phyloP scores from a whole-genome alignment of 1,140 invertebrate species.

The Drosophila simulans region DNA sequence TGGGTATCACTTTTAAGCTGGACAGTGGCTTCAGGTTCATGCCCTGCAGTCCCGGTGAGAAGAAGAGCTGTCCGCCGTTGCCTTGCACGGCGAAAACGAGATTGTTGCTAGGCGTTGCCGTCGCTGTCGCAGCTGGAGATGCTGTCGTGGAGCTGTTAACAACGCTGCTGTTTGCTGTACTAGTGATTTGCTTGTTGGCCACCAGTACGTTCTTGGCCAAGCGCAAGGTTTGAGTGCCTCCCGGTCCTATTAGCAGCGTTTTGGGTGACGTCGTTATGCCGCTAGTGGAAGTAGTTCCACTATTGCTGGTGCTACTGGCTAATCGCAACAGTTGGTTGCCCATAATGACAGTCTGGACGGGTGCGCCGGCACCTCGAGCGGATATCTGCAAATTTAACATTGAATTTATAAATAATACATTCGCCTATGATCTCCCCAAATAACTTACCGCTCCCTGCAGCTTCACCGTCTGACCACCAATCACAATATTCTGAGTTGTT shows the following conservation, averaged over 20 bases:
- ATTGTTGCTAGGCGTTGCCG: constrained; percentile 73
- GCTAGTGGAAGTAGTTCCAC: constrained; percentile 30
- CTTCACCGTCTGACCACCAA: constrained; percentile 82
- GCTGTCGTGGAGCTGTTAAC: constrained; percentile 9
- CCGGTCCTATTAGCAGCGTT: constrained; percentile 67
- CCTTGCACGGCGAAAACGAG: constrained; percentile 88
- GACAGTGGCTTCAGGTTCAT: constrained; percentile 89
- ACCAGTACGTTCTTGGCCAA: constrained; percentile 71
- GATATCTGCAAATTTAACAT: constrained; percentile 32
- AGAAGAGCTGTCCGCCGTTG: constrained; percentile 86
- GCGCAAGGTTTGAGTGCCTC: constrained; percentile 65
- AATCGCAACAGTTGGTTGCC: constrained; percentile 84
- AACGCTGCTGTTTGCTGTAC: constrained; percentile 14
- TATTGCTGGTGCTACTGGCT: constrained; percentile 45
- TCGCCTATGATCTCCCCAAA: too few relatives aligned
- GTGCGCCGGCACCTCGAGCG: constrained; percentile 27
- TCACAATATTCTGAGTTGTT: constrained; percentile 75
- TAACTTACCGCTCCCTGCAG: constrained; percentile 68
- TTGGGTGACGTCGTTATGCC: constrained; percentile 58
- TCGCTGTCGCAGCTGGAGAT: constrained; percentile 14
- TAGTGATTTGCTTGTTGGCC: constrained; percentile 37
- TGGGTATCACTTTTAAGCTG: constrained; percentile 88
- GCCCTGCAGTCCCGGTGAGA: constrained; percentile 86
- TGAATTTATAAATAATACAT: neutral
- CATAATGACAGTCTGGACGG: constrained; percentile 84